phyloP scores from a whole-genome alignment of 2,888 invertebrate species.

The Zygogramma bicolorata region DNA sequence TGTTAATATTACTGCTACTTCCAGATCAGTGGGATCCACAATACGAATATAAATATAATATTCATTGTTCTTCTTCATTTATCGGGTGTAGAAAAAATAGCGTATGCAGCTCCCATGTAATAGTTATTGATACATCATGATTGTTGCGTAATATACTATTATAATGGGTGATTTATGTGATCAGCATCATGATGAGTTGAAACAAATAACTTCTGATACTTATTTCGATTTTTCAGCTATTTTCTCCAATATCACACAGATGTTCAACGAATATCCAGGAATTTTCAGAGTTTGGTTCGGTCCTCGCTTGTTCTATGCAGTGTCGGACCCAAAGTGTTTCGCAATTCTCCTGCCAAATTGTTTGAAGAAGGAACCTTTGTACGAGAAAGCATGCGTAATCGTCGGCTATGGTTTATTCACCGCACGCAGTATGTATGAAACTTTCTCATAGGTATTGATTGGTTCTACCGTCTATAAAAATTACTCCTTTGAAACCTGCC shows the following conservation, averaged over 20 bases:
- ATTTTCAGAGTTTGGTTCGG: slow-evolving; percentile 55
- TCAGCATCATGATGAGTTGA: no score
- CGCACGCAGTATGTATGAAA: slow-evolving; percentile 43
- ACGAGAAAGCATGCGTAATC: slow-evolving; percentile 46
- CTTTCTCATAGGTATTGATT: not conserved
- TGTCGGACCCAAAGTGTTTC: slow-evolving; percentile 53
- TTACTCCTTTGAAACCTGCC: no score
- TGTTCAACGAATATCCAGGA: slow-evolving; percentile 48
- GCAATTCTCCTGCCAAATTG: slow-evolving; percentile 54
- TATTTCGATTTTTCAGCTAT: slow-evolving; percentile 53
- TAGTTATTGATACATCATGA: no score
- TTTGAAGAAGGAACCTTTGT: slow-evolving; percentile 52
- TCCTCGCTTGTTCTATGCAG: slow-evolving; percentile 49
- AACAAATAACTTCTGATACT: no score
- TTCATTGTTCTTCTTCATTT: no score
- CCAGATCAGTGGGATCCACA: no score
- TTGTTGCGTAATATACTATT: no score
- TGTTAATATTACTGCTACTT: no score
- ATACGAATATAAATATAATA: no score
- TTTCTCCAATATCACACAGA: slow-evolving; percentile 36
- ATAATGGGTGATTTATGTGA: no score
- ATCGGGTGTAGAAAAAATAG: no score
- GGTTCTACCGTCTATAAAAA: not conserved
- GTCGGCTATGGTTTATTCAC: slow-evolving; percentile 53
- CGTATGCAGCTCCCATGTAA: no score